phyloP scores from a whole-genome alignment of 2,113 vertebrate genomes.

The Stegastes partitus region DNA sequence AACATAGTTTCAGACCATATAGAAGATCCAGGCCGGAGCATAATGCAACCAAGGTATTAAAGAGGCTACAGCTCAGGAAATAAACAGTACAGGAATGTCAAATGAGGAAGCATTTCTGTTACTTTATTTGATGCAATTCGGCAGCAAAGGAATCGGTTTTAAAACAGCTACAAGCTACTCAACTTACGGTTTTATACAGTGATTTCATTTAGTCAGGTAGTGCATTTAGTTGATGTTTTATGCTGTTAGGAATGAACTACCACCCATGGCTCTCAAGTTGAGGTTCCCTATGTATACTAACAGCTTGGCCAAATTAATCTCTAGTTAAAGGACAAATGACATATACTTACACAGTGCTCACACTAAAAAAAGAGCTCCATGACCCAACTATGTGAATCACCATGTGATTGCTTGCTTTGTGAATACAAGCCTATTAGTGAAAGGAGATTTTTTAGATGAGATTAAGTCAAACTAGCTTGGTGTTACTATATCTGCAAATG shows the following conservation, averaged over 20 bases:
- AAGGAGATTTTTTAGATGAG: conserved; percentile 69
- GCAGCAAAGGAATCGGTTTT: background rate
- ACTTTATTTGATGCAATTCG: background rate
- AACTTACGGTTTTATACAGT: background rate
- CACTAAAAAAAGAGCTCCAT: background rate
- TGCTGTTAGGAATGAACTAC: background rate
- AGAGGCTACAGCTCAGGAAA: background rate
- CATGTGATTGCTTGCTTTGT: conserved; percentile 46
- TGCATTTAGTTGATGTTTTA: background rate
- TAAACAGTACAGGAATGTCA: background rate
- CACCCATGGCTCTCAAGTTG: background rate
- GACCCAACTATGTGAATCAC: background rate
- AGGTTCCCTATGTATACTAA: background rate
- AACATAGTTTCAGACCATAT: conserved; percentile 5
- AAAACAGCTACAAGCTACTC: background rate
- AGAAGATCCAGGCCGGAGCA: conserved; percentile 1
- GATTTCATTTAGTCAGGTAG: background rate
- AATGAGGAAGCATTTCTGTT: background rate
- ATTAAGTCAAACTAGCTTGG: conserved; percentile 70
- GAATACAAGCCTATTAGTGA: conserved; percentile 67
- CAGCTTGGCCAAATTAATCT: background rate
- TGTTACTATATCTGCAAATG: conserved; percentile 67
- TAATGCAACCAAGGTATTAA: conserved; percentile 8
- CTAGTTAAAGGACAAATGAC: background rate
- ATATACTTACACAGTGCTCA: background rate